phyloP scores from a whole-genome alignment of 2,888 invertebrate species.

The Phengaris arion region DNA sequence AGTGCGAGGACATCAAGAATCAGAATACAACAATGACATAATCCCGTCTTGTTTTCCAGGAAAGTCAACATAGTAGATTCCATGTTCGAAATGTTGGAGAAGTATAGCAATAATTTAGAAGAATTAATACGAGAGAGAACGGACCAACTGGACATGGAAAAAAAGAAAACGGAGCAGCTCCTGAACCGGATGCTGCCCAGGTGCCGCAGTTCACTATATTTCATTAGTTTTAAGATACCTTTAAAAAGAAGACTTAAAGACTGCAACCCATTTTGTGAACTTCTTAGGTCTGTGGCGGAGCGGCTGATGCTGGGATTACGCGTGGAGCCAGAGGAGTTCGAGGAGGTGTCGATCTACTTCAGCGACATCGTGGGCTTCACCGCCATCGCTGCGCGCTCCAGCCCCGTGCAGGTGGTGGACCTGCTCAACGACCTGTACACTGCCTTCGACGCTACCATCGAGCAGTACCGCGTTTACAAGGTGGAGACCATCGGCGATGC shows the following conservation, averaged over 20 bases:
- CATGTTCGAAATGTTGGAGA: slow-evolving; percentile 98
- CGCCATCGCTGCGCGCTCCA: slow-evolving; percentile 93
- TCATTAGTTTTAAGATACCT: not conserved
- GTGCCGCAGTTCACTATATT: slow-evolving; percentile 59
- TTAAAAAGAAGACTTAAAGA: no score
- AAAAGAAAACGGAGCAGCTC: slow-evolving; percentile 96
- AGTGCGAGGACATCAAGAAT: no score
- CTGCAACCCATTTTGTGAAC: no score
- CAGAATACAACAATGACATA: not conserved
- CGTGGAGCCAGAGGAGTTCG: slow-evolving; percentile 95
- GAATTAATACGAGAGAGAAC: slow-evolving; percentile 95
- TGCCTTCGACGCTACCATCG: slow-evolving; percentile 95
- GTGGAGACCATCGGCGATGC: slow-evolving; percentile 98
- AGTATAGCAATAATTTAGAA: slow-evolving; percentile 96
- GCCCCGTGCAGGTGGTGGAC: slow-evolving; percentile 95
- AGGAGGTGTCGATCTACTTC: slow-evolving; percentile 96
- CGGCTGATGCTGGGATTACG: slow-evolving; percentile 93
- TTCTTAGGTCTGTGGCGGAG: slow-evolving; percentile 90
- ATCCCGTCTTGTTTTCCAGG: slow-evolving; percentile 66
- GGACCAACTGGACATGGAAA: slow-evolving; percentile 95
- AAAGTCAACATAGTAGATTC: slow-evolving; percentile 97
- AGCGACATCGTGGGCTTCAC: slow-evolving; percentile 97
- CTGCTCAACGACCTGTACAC: slow-evolving; percentile 95
- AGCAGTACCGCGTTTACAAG: slow-evolving; percentile 94
- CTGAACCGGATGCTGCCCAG: slow-evolving; percentile 93